Percentiles rank a stretch among this genome's conserved stretches.
Conservation (phyloP, 1,140 invertebrate species). For the Berghia stephanieae region DNA sequence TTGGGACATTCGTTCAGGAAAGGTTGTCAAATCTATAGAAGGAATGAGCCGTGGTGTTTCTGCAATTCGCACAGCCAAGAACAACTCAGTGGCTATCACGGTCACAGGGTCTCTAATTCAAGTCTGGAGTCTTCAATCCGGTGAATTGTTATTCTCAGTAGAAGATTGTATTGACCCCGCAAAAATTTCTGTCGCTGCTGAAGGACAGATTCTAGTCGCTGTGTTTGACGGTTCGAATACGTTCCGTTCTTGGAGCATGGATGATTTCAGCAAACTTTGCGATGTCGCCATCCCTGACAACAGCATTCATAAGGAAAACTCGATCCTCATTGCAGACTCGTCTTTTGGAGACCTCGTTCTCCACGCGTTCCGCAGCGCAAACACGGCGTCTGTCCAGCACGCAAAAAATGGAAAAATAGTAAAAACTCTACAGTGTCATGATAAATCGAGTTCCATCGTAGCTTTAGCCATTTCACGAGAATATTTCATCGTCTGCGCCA, state of each 20-base stretch:
- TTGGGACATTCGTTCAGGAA: conserved; percentile 61
- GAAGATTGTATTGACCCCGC: conserved; percentile 59
- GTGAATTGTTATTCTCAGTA: conserved; percentile 43
- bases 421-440: conserved; percentile 53
- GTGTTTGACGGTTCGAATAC: conserved; percentile 60
- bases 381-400: conserved; percentile 53
- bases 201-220: conserved; percentile 54
- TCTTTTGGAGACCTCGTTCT: conserved; percentile 53
- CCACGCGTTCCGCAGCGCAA: conserved; percentile 53
- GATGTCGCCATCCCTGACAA: conserved; percentile 47
- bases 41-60: conserved; percentile 54
- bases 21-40: conserved; percentile 56
- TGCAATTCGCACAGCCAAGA: conserved; percentile 46
- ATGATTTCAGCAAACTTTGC: conserved; percentile 41
- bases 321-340: conserved; percentile 48
- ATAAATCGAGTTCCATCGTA: conserved; percentile 53
- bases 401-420: conserved; percentile 53
- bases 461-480: conserved; percentile 57
- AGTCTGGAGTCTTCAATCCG: conserved; percentile 53
- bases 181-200: conserved; percentile 48
- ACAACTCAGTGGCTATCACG: conserved; percentile 51
- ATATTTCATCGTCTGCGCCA: conserved; percentile 58
- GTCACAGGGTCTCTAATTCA: conserved; percentile 54
- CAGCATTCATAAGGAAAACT: conserved; percentile 54
- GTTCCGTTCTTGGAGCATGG: conserved; percentile 57